Percentiles rank a stretch among this genome's conserved stretches.
Conservation (phyloP, 2,113 vertebrate genomes). For the Mirounga angustirostris region DNA sequence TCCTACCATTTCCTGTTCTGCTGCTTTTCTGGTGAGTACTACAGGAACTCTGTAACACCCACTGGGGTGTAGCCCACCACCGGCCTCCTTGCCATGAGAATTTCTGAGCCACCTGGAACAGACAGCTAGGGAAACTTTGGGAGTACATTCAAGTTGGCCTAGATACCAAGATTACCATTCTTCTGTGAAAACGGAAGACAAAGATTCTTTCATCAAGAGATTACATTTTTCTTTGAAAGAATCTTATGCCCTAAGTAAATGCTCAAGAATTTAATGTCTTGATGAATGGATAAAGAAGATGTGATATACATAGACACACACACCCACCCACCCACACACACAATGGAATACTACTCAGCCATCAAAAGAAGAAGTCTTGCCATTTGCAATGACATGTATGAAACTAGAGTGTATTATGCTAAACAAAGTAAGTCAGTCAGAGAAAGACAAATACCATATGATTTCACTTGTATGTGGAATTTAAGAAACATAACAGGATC, state of each 20-base stretch:
- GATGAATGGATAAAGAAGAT: not conserved
- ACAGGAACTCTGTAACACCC: not conserved
- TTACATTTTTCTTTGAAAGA: not conserved
- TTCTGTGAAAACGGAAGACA: not conserved
- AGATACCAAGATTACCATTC: not conserved
- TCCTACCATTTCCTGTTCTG: not conserved
- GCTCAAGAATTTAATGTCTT: not conserved
- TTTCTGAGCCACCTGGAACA: not conserved
- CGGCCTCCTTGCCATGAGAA: not conserved
- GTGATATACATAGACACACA: not conserved
- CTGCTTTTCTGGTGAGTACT: not conserved
- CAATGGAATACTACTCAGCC: no score
- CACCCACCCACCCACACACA: no score
- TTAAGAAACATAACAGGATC: no score
- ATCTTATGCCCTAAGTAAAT: not conserved
- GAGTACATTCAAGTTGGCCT: not conserved
- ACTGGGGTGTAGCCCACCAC: not conserved
- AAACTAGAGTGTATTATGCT: no score
- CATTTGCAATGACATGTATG: no score
- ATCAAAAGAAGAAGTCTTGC: no score
- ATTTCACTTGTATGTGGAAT: no score
- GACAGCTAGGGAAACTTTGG: not conserved
- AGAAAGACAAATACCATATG: no score
- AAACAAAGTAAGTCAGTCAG: no score
- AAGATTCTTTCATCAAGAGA: not conserved